Percentiles rank a stretch among this genome's conserved stretches.
Conservation (phyloP, 1,140 invertebrate species). For the Drosophila ficusphila region DNA sequence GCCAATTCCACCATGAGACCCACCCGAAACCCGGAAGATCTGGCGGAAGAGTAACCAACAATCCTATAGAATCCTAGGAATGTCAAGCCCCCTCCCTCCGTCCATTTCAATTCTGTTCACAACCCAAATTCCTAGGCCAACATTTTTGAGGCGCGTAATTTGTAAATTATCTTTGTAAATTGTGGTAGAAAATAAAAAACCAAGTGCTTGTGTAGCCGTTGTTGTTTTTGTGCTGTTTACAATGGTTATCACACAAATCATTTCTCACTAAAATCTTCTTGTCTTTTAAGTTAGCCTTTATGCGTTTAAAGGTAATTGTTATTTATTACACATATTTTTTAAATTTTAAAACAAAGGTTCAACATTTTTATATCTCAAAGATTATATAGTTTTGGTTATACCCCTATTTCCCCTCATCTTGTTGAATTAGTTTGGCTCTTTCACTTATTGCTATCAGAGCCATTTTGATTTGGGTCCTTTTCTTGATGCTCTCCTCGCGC, state of each 20-base stretch:
- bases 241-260: too few species aligned
- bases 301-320: too few species aligned
- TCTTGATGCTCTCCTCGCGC: constrained; percentile 87
- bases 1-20: background rate
- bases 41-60: background rate
- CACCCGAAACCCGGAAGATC: background rate
- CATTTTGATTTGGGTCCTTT: constrained; percentile 92
- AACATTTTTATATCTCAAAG: too few species aligned
- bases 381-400: too few species aligned
- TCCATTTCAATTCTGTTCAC: background rate
- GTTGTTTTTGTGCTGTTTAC: background rate
- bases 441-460: constrained; percentile 88
- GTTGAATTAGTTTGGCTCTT: constrained; percentile 84
- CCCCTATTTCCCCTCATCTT: constrained; percentile 4
- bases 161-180: constrained; percentile 65
- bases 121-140: constrained; percentile 23
- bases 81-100: background rate
- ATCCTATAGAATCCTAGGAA: background rate
- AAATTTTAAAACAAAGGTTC: too few species aligned
- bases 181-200: constrained; percentile 44
- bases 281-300: too few species aligned
- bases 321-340: too few species aligned
- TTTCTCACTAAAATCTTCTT: too few species aligned
- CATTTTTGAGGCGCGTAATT: constrained; percentile 4
- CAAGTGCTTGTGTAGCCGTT: constrained; percentile 24